A percentile compares a stretch with the other conserved stretches of the same genome.
Evolutionary conservation across 2,888 invertebrate genomes (phyloP).

Genomic region (Reticulitermes lucifugus): DNA sequence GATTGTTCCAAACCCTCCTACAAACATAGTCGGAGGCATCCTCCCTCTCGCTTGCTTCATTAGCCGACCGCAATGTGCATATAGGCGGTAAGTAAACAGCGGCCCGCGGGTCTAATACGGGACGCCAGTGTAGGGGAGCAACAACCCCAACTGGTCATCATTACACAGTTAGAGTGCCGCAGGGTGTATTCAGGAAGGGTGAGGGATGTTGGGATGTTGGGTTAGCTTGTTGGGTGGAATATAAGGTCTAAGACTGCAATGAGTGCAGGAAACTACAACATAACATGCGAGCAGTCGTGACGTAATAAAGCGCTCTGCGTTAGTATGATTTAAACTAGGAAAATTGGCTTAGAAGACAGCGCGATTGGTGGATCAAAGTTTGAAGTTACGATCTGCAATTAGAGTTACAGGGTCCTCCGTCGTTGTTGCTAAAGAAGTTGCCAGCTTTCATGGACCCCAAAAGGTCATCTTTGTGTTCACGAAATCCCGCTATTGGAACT

Average conservation of each 20-base stretch:
- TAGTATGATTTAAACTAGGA: too few relatives aligned
- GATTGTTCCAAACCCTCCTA: slow-evolving; percentile 30
- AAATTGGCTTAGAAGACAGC: too few relatives aligned
- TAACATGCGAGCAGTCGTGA: neutral
- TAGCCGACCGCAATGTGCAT: slow-evolving; percentile 42
- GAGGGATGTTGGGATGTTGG: neutral
- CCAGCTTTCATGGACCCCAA: too few relatives aligned
- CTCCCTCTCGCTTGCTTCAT: slow-evolving; percentile 34
- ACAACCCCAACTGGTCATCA: neutral
- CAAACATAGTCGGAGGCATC: slow-evolving; percentile 16
- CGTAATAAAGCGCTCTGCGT: neutral
- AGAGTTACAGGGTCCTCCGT: too few relatives aligned
- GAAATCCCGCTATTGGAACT: too few relatives aligned
- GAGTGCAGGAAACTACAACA: neutral
- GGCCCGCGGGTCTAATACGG: slow-evolving; percentile 40
- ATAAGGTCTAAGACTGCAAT: neutral
- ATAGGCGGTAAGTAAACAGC: slow-evolving; percentile 40
- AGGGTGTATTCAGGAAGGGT: neutral
- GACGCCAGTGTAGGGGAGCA: neutral
- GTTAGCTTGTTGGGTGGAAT: neutral
- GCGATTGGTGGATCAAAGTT: too few relatives aligned
- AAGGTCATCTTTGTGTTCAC: too few relatives aligned
- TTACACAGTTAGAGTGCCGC: neutral
- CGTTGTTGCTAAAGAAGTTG: too few relatives aligned
- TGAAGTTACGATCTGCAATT: too few relatives aligned